Percentiles rank a stretch among this genome's conserved stretches.
These are phyloP conservation scores for Talpa occidentalis DNA, from an alignment of 2,113 vertebrate species.

Conservation along the genomic window DNA sequence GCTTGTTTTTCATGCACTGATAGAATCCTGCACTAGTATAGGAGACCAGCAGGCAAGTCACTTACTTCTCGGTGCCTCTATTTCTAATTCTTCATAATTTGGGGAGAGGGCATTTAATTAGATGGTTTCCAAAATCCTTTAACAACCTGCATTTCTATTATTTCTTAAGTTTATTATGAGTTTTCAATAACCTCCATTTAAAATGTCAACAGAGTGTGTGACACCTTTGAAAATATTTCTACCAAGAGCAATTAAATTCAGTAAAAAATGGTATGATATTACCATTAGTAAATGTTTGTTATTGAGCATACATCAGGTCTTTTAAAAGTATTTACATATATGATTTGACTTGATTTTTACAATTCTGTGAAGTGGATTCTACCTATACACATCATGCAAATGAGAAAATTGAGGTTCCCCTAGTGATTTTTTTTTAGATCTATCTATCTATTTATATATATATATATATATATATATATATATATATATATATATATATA, in stretches of 20 bases:
- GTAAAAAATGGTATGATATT: neutral
- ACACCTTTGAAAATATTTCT: constrained; percentile 14
- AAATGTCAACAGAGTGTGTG: neutral
- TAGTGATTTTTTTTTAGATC: too few relatives aligned
- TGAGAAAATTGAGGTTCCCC: neutral
- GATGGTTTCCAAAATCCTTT: neutral
- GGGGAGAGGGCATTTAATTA: neutral
- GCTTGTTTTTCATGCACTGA: neutral
- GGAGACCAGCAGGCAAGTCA: neutral
- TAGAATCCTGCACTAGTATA: neutral
- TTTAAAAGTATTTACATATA: neutral
- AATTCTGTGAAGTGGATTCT: neutral
- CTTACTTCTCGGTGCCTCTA: neutral
- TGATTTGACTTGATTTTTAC: neutral
- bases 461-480: too few relatives aligned
- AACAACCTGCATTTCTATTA: neutral
- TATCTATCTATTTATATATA: too few relatives aligned
- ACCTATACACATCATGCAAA: neutral
- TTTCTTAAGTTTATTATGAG: neutral
- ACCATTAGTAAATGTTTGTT: neutral
- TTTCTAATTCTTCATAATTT: neutral
- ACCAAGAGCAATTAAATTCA: neutral
- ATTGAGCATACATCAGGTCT: neutral
- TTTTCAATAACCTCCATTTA: neutral
- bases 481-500: too few relatives aligned